A percentile compares a stretch with the other conserved stretches of the same genome.
These are phyloP conservation scores for Neolamprologus cancellatus DNA, from an alignment of 2,113 vertebrate genomes.

Conservation along the genomic window DNA sequence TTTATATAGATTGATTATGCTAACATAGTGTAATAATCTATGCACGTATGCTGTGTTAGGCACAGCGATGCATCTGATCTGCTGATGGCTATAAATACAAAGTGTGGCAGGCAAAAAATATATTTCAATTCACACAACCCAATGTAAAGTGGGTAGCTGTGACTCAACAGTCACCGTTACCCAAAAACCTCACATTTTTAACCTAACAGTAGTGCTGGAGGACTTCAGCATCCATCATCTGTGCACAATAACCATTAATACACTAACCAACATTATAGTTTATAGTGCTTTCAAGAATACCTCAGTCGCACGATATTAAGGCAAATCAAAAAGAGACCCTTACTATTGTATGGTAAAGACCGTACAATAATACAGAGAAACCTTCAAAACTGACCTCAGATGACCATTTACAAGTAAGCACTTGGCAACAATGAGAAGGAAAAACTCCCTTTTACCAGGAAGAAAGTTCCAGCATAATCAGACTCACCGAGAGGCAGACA, in stretches of 20 bases:
- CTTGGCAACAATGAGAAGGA: background rate
- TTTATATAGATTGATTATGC: background rate
- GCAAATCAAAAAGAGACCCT: background rate
- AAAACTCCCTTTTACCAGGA: background rate
- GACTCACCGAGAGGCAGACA: background rate
- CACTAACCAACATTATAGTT: background rate
- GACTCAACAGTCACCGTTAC: background rate
- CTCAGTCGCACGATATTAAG: background rate
- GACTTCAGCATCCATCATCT: background rate
- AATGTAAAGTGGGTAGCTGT: background rate
- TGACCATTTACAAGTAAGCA: accelerated
- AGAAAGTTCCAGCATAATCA: background rate
- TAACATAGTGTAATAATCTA: background rate
- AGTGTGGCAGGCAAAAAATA: background rate
- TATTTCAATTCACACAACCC: background rate
- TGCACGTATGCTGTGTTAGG: background rate
- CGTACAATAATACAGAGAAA: background rate
- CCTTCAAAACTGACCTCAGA: background rate
- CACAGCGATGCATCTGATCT: accelerated
- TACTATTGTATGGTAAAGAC: background rate
- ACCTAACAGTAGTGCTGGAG: background rate
- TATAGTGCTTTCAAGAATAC: background rate
- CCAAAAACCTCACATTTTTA: background rate
- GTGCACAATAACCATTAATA: background rate
- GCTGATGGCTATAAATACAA: background rate